Evolutionary conservation across 2,888 invertebrate species (phyloP).

Genomic region (Andrena fulva): DNA sequence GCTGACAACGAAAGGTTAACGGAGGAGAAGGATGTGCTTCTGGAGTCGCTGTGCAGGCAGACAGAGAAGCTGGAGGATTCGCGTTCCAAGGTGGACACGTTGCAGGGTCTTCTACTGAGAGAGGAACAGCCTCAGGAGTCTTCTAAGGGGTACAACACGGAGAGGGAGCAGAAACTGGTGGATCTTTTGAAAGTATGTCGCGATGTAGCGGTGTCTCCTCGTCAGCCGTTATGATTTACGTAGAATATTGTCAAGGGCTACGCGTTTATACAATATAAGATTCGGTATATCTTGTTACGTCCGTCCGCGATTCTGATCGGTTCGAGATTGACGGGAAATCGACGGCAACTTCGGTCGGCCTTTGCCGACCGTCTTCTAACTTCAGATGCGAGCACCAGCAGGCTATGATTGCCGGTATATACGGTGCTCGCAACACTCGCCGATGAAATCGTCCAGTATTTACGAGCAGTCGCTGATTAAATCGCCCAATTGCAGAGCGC

Average conservation of each 20-base stretch:
- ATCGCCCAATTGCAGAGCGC: slow-evolving; percentile 86
- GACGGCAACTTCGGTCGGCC: too few species aligned
- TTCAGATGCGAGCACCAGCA: too few species aligned
- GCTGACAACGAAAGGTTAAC: slow-evolving; percentile 94
- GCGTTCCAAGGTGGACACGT: slow-evolving; percentile 92
- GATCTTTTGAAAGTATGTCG: slow-evolving; percentile 90
- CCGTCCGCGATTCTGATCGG: too few species aligned
- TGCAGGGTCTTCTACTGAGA: slow-evolving; percentile 91
- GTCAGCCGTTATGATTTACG: neutral
- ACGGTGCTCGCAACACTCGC: too few species aligned
- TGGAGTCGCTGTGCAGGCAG: slow-evolving; percentile 96
- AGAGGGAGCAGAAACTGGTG: slow-evolving; percentile 92
- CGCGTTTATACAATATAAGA: too few species aligned
- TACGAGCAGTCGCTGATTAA: neutral
- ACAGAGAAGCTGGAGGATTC: slow-evolving; percentile 96
- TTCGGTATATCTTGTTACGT: too few species aligned
- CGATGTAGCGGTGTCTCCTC: too few species aligned
- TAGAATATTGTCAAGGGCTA: too few species aligned
- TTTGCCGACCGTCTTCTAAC: too few species aligned
- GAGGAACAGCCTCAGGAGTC: slow-evolving; percentile 88
- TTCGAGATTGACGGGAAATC: too few species aligned
- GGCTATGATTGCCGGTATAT: too few species aligned
- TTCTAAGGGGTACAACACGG: slow-evolving; percentile 87
- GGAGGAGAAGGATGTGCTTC: slow-evolving; percentile 95
- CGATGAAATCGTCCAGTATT: neutral